Evolutionary conservation across 1,140 invertebrate species (phyloP), one percentile per base, ranked within the genome.

Genomic region (Brachionus rotundiformis): DNA sequence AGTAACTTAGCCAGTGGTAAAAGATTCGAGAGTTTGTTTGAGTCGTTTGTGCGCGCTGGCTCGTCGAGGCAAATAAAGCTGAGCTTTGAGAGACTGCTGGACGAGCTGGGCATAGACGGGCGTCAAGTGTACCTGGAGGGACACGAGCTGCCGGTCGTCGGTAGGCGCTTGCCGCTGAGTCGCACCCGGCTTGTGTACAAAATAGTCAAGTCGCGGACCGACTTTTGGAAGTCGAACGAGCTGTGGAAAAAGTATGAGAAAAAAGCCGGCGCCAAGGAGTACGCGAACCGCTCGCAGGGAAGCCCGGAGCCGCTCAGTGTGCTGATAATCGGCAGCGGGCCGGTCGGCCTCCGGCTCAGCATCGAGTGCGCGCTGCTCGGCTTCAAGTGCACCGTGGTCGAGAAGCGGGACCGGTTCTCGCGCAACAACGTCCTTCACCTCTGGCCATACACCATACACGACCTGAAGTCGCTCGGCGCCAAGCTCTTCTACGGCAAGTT

Each of bases 401-500:
- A 89, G 83, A 89, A 89, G 82, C 81, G 88, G 41, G 87, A 88
- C 77, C 82, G 86, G 31, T 94, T 97, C 88, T 94, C 94, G 8
- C 84, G 97, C 16, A 98, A 99, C 89, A 99, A 99, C 89, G 96
- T 99, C 7, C 91, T 99, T 47, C 97, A 99, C 89, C 89, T 99
- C 41, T 99, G 97, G 97, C 96, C 96, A 27, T 98, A 95, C 88
- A 95, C 99, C 25, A 98, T 99, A 81, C 93, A 95, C 84, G 97
- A 99, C 89, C 89, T 99, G 44, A 91, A 93, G 71, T 92, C 92
- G 82, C 90, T 99, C 3, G 97, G 95, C 13, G 96, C 96, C 44
- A 99, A 99, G 87, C 97, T 98, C 86, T 98, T 99, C 89, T 98
- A 96, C 88, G 96, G 96, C 8, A 98, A 98, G 89, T 99, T 99